Base-by-base conservation (phyloP, 2,888 invertebrate species). In the Oscheius sp. region DNA sequence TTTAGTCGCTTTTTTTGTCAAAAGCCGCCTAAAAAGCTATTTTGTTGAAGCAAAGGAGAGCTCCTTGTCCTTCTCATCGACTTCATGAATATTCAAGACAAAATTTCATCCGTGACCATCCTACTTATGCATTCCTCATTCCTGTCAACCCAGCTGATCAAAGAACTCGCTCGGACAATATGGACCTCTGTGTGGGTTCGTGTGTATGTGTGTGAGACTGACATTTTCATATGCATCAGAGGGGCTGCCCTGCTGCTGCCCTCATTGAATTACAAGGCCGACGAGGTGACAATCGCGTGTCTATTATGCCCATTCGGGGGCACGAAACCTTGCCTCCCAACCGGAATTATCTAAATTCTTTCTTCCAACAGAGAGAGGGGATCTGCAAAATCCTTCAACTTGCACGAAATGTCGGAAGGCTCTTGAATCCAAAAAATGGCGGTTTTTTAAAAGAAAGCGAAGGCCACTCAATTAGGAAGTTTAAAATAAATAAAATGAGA, bases 191-290 rank as follows among this genome's bases (percentile, higher is more conserved):
- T n/a, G n/a, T n/a, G n/a, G n/a, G n/a, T n/a, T n/a, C n/a, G n/a
- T n/a, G n/a, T n/a, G n/a, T n/a, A n/a, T n/a, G n/a, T 15, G 37
- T 37, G 37, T 37, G 37, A 10, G 8, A 10, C 37, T 37, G 37
- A 15, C 37, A 50, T 50, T 50, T 50, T 50, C 50, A 50, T 50
- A 50, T 50, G 50, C 50, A 50, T 50, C 50, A 50, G 25, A 50
- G 50, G 23, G 25, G n/a, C n/a, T n/a, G n/a, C n/a, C n/a, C n/a
- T n/a, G n/a, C n/a, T n/a, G n/a, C n/a, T n/a, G n/a, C 23, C 17
- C 23, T 50, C 50, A 50, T 50, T 50, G 50, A 25, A 50, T 50
- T 50, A 50, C 23, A 50, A 50, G 50, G 50, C 50, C 23, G 25
- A 15, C 50, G 50, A 50, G 50, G 50, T 50, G 50, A 50, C 50